phyloP scores from a whole-genome alignment of 2,888 invertebrate genomes.

The Xanthia icteritia region DNA sequence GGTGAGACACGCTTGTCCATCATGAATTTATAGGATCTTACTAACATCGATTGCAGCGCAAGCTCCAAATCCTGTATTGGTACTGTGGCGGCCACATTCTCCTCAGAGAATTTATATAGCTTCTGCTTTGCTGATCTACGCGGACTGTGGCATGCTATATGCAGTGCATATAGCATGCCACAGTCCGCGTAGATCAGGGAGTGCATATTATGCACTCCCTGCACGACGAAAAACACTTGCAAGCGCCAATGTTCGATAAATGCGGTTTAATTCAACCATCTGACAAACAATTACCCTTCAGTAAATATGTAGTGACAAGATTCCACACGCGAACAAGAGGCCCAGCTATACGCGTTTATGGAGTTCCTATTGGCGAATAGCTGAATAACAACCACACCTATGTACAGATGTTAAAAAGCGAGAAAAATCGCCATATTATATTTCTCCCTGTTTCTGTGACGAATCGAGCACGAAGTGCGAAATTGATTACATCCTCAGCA shows the following conservation, averaged over 20 bases:
- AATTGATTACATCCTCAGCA: slow-evolving; percentile 19
- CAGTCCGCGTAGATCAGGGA: no score
- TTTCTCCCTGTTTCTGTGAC: not conserved
- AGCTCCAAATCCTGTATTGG: not conserved
- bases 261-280: not conserved
- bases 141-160: not conserved
- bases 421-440: not conserved
- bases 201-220: no score
- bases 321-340: not conserved
- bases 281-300: slow-evolving; percentile 6
- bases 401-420: slow-evolving; percentile 8
- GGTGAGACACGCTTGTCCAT: slow-evolving; percentile 4
- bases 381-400: slow-evolving; percentile 26
- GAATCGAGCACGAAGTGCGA: slow-evolving; percentile 3
- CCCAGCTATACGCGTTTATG: slow-evolving; percentile 4
- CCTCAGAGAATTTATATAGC: not conserved
- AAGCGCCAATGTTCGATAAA: slow-evolving; percentile 6
- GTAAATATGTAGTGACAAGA: not conserved
- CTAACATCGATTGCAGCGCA: not conserved
- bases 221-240: not conserved
- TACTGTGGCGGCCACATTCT: not conserved
- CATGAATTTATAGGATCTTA: slow-evolving; percentile 14
- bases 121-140: not conserved
- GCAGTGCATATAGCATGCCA: no score
- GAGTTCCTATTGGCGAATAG: not conserved